Percentiles rank a stretch among this genome's conserved stretches.
Conservation (phyloP, 2,113 vertebrate genomes). For the Leptobrachium leishanense region DNA sequence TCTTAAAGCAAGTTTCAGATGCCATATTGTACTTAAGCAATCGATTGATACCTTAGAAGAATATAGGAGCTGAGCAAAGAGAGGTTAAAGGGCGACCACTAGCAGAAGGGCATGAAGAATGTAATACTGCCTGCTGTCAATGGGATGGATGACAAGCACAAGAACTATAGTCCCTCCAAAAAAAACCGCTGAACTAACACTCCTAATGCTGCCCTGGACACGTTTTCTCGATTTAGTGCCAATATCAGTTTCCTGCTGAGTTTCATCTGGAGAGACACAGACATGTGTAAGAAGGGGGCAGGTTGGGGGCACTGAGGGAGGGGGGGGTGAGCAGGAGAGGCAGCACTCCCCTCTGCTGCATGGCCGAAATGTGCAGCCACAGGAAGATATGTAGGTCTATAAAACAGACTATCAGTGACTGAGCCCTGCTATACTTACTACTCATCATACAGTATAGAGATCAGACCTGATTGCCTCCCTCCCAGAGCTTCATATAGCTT, state of each 20-base stretch:
- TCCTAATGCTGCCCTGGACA: slow-evolving; percentile 61
- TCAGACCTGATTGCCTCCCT: too few relatives aligned
- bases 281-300: slow-evolving; percentile 9
- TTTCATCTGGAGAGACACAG: slow-evolving; percentile 64
- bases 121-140: slow-evolving; percentile 60
- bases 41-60: slow-evolving; percentile 53
- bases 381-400: too few relatives aligned
- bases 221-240: slow-evolving; percentile 64
- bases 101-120: slow-evolving; percentile 59
- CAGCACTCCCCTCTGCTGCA: not conserved
- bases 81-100: slow-evolving; percentile 50
- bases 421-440: too few relatives aligned
- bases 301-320: not conserved
- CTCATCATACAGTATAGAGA: too few relatives aligned
- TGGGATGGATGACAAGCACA: slow-evolving; percentile 61
- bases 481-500: too few relatives aligned
- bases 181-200: slow-evolving; percentile 73
- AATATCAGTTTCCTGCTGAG: slow-evolving; percentile 70
- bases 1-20: slow-evolving; percentile 48
- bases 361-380: not conserved
- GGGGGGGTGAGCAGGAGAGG: not conserved
- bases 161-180: slow-evolving; percentile 60
- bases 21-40: slow-evolving; percentile 54
- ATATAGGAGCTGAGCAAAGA: not conserved
- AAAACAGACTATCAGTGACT: too few relatives aligned